Evolutionary conservation across 2,888 invertebrate genomes (phyloP).

Genomic region (Crematogaster levior): DNA sequence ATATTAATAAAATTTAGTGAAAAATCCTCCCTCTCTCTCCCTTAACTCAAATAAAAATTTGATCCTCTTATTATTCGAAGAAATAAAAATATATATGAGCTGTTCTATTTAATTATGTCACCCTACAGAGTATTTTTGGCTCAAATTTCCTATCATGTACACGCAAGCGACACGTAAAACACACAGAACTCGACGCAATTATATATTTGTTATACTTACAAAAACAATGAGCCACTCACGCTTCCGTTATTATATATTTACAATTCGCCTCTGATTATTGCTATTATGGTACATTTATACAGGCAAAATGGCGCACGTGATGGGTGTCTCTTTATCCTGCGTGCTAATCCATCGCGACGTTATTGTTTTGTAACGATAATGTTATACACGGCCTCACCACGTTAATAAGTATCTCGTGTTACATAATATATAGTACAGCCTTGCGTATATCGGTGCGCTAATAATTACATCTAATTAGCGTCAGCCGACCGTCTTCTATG

Average conservation of each 20-base stretch:
- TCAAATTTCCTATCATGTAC: slow-evolving; percentile 44
- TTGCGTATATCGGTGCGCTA: slow-evolving; percentile 41
- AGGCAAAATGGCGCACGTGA: slow-evolving; percentile 64
- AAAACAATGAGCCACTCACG: slow-evolving; percentile 63
- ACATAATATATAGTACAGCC: slow-evolving; percentile 59
- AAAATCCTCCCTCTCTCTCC: too few species aligned
- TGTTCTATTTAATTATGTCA: not conserved
- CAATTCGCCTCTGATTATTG: slow-evolving; percentile 76
- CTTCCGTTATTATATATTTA: slow-evolving; percentile 68
- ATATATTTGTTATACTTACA: slow-evolving; percentile 62
- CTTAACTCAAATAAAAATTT: not conserved
- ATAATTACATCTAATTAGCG: slow-evolving; percentile 72
- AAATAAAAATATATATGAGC: slow-evolving; percentile 26
- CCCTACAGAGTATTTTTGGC: slow-evolving; percentile 1
- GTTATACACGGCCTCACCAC: slow-evolving; percentile 48
- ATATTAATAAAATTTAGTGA: too few species aligned
- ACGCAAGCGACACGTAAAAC: slow-evolving; percentile 63
- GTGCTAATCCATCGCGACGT: slow-evolving; percentile 23
- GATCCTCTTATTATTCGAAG: slow-evolving; percentile 1
- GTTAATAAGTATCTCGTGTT: slow-evolving; percentile 66
- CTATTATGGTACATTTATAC: slow-evolving; percentile 80
- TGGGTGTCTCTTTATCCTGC: slow-evolving; percentile 31
- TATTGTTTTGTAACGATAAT: slow-evolving; percentile 43
- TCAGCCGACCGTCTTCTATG: slow-evolving; percentile 36
- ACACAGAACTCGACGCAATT: slow-evolving; percentile 38